Conservation (phyloP, 2,113 vertebrate genomes). For the Anser brachyrhynchus region DNA sequence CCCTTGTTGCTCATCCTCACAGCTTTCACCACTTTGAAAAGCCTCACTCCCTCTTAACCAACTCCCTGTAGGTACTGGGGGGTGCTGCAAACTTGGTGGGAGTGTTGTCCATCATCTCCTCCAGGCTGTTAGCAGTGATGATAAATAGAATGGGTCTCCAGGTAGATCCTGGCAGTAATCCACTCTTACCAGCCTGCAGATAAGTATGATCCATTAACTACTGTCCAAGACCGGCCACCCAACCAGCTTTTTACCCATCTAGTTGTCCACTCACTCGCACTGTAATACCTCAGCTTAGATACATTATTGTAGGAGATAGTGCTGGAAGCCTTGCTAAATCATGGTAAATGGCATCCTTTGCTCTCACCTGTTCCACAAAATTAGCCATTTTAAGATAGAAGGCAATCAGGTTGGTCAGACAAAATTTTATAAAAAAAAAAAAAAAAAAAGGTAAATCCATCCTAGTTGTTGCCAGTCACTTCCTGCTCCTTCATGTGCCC, state of each 20-base stretch:
- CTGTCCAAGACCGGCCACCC: neutral
- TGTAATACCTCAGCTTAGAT: neutral
- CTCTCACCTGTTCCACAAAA: neutral
- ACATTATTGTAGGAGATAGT: neutral
- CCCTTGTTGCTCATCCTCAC: neutral
- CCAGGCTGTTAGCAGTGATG: neutral
- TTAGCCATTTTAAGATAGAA: neutral
- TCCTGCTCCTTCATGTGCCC: neutral
- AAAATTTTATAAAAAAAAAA: neutral
- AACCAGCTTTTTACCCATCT: neutral
- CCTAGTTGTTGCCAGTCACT: neutral
- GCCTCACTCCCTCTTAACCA: neutral
- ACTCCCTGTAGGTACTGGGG: neutral
- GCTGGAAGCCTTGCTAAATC: neutral
- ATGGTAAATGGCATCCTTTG: neutral
- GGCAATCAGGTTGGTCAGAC: neutral
- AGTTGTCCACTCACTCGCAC: neutral
- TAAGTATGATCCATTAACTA: neutral
- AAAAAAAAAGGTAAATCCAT: neutral
- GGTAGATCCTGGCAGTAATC: neutral
- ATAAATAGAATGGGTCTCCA: neutral
- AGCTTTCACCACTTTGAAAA: neutral
- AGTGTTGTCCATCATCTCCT: neutral
- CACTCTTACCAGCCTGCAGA: neutral
- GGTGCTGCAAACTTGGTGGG: neutral